Base-by-base conservation (phyloP, 1,140 invertebrate genomes). In the Hycleus phaleratus region DNA sequence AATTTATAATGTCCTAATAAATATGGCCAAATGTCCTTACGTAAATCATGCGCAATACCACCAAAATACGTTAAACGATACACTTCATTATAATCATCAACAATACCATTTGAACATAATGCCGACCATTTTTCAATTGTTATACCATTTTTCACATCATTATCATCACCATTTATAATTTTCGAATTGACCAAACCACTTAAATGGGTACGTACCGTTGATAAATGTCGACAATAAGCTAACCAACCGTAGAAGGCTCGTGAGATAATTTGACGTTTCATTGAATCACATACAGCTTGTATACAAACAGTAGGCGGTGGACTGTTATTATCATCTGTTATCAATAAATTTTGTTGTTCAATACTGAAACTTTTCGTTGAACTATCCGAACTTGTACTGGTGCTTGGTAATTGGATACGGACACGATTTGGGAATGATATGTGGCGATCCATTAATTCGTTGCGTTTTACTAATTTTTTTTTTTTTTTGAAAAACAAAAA, bases 171-270 rank as follows among this genome's bases (percentile, higher is more conserved):
- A 40, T 49, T 63, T 6, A 85, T 74, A 57, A 87, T 87, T 56
- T 79, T 79, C 2, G 80, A 76, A 71, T 88, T 82, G 0, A 97
- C 91, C 7, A 96, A 76, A n/a, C 90, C 91, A 38, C 90, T 88
- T 26, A 97, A 79, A 76, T 97, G 94, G 0, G 88, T 95, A 39
- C 93, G 75, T 0, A 97, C 91, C 0, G 93, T 97, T 53, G 88
- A 87, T 63, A 97, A 75, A 72, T 97, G 93, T 9, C 93, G 77
- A 71, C 92, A 95, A 71, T 97, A 93, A 6, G 93, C 91, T 45
- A 96, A 75, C 94, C 93, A 97, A 51, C 94, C 94, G 73, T 97
- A 96, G 75, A 97, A 97, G 44, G 95, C 95, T 60, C 94, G 77
- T 0, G 93, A 95, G 58, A 97, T 90, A 51, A 97, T 96, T 77